Evolutionary conservation across 2,113 vertebrate genomes (phyloP), one percentile per base, ranked within the genome.

Genomic region (Himantopus leucocephalus): DNA sequence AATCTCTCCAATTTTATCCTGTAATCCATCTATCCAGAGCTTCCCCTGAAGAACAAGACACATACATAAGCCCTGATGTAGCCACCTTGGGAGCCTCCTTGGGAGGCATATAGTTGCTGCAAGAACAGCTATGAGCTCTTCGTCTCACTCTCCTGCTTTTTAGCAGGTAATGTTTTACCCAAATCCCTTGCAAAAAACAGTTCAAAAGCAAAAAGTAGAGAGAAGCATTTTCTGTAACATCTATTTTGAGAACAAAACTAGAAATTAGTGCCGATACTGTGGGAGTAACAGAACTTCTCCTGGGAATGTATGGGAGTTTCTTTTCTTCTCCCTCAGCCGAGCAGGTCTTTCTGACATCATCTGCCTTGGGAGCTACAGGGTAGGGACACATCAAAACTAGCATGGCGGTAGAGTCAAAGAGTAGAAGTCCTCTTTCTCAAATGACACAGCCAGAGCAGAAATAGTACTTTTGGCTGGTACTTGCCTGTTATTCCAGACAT

Each of bases 11-110:
- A 30, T 12, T 80, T 90, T 37, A 27, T 55, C 29, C 14, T 24
- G 4, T n/a, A 43, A 26, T 29, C 26, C 34, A 35, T 18, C 27
- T 29, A 21, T 15, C 9, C 26, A 55, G n/a, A 73, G 11, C 34
- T 19, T 71, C 14, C n/a, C 12, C 30, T 17, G 16, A 47, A 70
- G 59, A 67, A n/a, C 0, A 2, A 26, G 23, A 45, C 27, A 48
- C 6, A n/a, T 15, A 34, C 0, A 0, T 15, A 14, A 41, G 10
- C 7, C 27, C 32, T 72, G 35, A 37, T 14, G 22, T 47, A 64
- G 17, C 21, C 84, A 15, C 6, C 4, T 55, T 67, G 16, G 32
- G 29, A 83, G 9, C 5, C 26, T 78, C 34, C 39, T 35, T 52
- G 29, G 35, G 23, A 45, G 26, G 30, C 9, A 14, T 22, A 15